Conservation (phyloP, 2,888 invertebrate genomes). For the Leptinotarsa rubiginosa region DNA sequence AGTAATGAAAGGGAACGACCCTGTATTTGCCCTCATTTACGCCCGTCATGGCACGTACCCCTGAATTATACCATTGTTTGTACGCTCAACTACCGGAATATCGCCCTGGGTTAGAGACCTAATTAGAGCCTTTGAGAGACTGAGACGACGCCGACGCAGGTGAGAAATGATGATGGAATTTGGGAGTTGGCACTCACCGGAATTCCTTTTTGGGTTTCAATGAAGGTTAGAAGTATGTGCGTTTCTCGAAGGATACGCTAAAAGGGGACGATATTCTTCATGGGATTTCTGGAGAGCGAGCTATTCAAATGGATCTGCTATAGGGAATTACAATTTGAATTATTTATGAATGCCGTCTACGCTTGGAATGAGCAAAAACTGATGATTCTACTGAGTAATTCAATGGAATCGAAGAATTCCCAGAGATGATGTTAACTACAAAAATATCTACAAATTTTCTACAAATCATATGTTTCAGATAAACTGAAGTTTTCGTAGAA, state of each 20-base stretch:
- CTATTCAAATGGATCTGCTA: background rate
- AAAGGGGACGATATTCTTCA: background rate
- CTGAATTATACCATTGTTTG: conserved; percentile 14
- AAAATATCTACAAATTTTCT: no score
- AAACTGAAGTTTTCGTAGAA: no score
- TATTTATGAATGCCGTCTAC: no score
- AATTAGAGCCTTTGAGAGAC: conserved; percentile 18
- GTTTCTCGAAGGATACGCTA: background rate
- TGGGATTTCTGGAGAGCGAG: background rate
- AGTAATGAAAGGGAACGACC: background rate
- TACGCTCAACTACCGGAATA: conserved; percentile 10
- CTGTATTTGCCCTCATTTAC: conserved; percentile 3
- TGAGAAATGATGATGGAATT: conserved; percentile 16
- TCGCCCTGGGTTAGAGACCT: conserved; percentile 12
- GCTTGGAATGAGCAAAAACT: no score
- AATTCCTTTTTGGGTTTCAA: conserved; percentile 11
- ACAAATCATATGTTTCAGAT: no score
- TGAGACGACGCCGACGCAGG: conserved; percentile 15
- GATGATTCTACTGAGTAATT: no score
- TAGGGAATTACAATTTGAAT: background rate
- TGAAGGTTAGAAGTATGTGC: background rate
- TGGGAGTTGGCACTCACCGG: conserved; percentile 4
- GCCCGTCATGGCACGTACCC: conserved; percentile 12
- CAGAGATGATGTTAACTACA: no score
- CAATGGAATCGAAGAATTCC: no score